phyloP scores from a whole-genome alignment of 2,888 invertebrate species.

The Amphipoea lucens region DNA sequence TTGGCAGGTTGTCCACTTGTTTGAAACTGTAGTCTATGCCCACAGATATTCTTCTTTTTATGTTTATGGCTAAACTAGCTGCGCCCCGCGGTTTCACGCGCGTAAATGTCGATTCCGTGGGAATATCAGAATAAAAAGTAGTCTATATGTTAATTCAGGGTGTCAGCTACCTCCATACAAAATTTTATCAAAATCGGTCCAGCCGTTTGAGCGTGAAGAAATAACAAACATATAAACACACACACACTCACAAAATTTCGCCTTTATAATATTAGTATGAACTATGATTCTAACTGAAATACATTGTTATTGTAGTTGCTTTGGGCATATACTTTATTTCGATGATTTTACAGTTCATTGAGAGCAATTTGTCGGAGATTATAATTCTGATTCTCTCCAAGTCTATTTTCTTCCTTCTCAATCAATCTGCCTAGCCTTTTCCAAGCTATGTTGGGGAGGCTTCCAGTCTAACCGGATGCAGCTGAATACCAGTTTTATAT shows the following conservation, averaged over 20 bases:
- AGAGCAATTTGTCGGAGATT: background rate
- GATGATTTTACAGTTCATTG: background rate
- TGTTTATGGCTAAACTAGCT: background rate
- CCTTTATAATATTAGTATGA: too few species aligned
- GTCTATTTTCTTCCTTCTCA: background rate
- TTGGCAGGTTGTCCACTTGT: background rate
- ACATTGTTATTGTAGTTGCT: background rate
- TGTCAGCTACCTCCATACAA: too few species aligned
- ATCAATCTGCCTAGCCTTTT: background rate
- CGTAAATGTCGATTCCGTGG: too few species aligned
- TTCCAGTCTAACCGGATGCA: background rate
- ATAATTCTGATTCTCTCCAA: background rate
- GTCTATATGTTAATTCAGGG: too few species aligned
- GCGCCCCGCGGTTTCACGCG: too few species aligned
- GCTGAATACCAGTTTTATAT: background rate
- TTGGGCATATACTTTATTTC: background rate
- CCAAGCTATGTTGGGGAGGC: background rate
- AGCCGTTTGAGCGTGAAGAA: too few species aligned
- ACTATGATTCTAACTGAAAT: background rate
- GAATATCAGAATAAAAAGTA: too few species aligned
- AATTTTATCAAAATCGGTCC: too few species aligned
- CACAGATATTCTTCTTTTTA: background rate
- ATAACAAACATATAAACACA: too few species aligned
- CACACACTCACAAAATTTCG: too few species aligned
- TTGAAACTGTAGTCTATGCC: background rate